Evolutionary conservation across 2,888 invertebrate species (phyloP).

Genomic region (Catotricha subobsoleta): DNA sequence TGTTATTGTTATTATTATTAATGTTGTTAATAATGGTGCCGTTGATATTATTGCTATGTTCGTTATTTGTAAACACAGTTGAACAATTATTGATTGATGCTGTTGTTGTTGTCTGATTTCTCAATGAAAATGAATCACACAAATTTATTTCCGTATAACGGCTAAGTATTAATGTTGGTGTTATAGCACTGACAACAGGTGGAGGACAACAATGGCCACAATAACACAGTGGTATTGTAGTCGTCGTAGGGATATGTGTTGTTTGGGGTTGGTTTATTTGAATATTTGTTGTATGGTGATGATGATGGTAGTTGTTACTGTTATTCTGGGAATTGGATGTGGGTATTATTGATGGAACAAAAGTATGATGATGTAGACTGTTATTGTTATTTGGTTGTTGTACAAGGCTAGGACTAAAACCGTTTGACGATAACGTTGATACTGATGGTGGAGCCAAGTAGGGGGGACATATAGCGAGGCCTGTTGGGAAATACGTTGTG

Average conservation of each 20-base stretch:
- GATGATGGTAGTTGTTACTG: too few relatives aligned
- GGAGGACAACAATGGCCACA: conserved; percentile 16
- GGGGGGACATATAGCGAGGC: too few relatives aligned
- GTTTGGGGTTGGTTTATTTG: conserved; percentile 1
- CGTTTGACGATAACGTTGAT: too few relatives aligned
- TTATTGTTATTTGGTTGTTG: too few relatives aligned
- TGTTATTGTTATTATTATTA: too few relatives aligned
- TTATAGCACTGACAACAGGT: conserved; percentile 13
- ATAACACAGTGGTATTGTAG: conserved; percentile 15
- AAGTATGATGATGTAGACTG: too few relatives aligned
- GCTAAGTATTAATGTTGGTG: conserved; percentile 17
- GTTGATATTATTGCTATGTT: too few relatives aligned
- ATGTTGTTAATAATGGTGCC: too few relatives aligned
- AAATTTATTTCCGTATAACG: conserved; percentile 19
- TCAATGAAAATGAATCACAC: conserved; percentile 15
- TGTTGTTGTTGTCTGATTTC: conserved; percentile 14
- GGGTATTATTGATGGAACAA: background rate
- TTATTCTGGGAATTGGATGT: background rate
- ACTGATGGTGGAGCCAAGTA: too few relatives aligned
- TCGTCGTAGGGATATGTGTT: background rate
- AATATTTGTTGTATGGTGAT: too few relatives aligned
- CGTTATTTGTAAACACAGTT: conserved; percentile 1
- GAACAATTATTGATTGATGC: conserved; percentile 1
- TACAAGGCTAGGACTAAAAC: too few relatives aligned
- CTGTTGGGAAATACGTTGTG: too few relatives aligned